Evolutionary conservation across 2,797 vertebrate species (phyloP).

Genomic region (Neosilurus mollespiculum): DNA sequence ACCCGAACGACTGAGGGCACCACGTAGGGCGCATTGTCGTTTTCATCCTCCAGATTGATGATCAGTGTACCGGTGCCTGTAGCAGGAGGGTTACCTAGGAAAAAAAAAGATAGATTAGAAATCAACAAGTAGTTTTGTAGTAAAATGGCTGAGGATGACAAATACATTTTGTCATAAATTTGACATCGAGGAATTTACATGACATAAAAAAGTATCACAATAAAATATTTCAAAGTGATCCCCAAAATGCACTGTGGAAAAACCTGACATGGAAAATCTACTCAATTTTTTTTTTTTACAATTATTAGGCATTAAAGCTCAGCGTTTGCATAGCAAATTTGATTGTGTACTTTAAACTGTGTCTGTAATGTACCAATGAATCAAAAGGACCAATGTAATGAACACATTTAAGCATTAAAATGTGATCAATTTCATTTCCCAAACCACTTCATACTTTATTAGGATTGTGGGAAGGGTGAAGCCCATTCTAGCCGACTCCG

Average conservation of each 20-base stretch:
- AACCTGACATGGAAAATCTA: not conserved
- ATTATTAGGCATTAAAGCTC: not conserved
- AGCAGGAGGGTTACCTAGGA: slow-evolving; percentile 84
- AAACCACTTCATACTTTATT: no score
- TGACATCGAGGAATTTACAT: not conserved
- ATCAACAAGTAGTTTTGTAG: not conserved
- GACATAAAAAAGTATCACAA: not conserved
- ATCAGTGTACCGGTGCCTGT: slow-evolving; percentile 91
- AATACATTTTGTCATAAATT: not conserved
- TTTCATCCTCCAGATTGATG: slow-evolving; percentile 88
- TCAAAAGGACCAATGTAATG: not conserved
- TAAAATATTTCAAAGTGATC: not conserved
- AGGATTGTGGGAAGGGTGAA: no score
- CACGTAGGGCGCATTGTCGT: slow-evolving; percentile 89
- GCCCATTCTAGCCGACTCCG: no score
- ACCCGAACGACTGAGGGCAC: slow-evolving; percentile 85
- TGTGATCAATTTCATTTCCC: no score
- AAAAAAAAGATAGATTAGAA: not conserved
- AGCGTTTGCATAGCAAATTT: not conserved
- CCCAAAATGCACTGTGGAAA: not conserved
- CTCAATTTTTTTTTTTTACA: not conserved
- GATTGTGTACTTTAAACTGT: not conserved
- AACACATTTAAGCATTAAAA: no score
- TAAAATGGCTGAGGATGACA: not conserved
- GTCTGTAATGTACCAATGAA: not conserved